Percentiles rank a stretch among this genome's conserved stretches.
These are phyloP conservation scores for Drosophila lacertosa DNA, from an alignment of 1,140 invertebrate genomes.

Conservation along the genomic window DNA sequence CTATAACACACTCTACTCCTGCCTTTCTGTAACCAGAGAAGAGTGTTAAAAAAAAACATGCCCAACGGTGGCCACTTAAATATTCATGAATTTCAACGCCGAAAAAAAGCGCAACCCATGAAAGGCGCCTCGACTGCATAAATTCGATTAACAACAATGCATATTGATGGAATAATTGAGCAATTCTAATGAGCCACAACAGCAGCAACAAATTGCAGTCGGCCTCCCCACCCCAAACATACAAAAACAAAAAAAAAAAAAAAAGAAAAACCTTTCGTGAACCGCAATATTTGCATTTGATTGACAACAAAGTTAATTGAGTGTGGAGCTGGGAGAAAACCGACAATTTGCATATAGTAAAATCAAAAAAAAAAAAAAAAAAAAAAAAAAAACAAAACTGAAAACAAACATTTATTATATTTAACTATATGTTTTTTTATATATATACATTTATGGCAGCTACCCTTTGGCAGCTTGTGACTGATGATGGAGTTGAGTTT, in stretches of 20 bases:
- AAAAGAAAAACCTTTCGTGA: no score
- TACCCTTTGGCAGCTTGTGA: conserved; percentile 42
- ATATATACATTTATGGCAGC: conserved; percentile 20
- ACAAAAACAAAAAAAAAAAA: no score
- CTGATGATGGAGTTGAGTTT: conserved; percentile 67
- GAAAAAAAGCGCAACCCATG: not conserved
- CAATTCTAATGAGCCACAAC: conserved; percentile 77
- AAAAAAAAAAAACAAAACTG: conserved; percentile 8
- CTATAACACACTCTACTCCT: conserved; percentile 3
- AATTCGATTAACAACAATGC: conserved; percentile 80
- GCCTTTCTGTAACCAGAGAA: conserved; percentile 7
- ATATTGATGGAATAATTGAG: conserved; percentile 84
- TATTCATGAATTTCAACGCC: conserved; percentile 68
- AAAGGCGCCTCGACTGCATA: conserved; percentile 14
- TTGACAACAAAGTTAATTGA: conserved; percentile 83
- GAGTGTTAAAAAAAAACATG: conserved; percentile 19
- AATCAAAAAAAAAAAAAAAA: conserved; percentile 29
- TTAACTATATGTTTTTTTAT: conserved; percentile 64
- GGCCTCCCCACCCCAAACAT: conserved; percentile 13
- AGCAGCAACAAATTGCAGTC: conserved; percentile 70
- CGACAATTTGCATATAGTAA: conserved; percentile 62
- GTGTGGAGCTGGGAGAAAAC: conserved; percentile 55
- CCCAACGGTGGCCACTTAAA: conserved; percentile 56
- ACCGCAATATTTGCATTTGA: conserved; percentile 79
- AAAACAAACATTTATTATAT: conserved; percentile 79